Base-by-base conservation (phyloP, 1,140 invertebrate species). In the Liolophura sinensis region DNA sequence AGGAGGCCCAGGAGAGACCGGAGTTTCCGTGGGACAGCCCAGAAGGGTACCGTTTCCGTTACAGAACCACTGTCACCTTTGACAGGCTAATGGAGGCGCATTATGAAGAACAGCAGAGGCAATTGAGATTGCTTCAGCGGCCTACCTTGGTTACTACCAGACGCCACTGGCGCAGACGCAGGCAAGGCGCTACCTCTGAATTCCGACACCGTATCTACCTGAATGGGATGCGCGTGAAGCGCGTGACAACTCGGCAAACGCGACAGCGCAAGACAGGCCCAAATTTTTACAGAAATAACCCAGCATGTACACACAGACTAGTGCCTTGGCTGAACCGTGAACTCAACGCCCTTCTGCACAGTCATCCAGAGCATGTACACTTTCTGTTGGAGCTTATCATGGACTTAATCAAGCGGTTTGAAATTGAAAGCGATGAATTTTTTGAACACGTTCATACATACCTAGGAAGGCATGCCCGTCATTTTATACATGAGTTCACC, bases 401-500 rank as follows among this genome's bases (percentile, higher is more conserved):
- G 70, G 88, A 90, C 40, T 77, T 90, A n/a, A 85, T 95, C 31
- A 87, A 87, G 16, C 82, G 86, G 58, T 88, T 89, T 77, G 88
- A 91, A 69, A 94, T 97, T 66, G 87, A 88, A 60, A 92, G 92
- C 58, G 73, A 84, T 9, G 88, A 89, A 74, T 95, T 97, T 82
- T 87, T 88, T 24, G 87, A 81, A 50, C 80, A 82, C 46, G 69
- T 88, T 15, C 73, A 75, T 27, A 83, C 84, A n/a, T 84, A 84
- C 63, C 65, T 85, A 61, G 79, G 79, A 14, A 60, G 73, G 9
- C 66, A 81, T 50, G 85, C 86, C 18, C 65, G 76, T 20, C 93
- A 95, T 80, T 97, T 98, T 83, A 87, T 94, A 49, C 93, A 96
- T 75, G 95, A 98, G 80, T 88, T 97, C 66, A 90, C 91, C 69